Conservation (phyloP, 2,113 vertebrate genomes). For the Lophura nycthemera region DNA sequence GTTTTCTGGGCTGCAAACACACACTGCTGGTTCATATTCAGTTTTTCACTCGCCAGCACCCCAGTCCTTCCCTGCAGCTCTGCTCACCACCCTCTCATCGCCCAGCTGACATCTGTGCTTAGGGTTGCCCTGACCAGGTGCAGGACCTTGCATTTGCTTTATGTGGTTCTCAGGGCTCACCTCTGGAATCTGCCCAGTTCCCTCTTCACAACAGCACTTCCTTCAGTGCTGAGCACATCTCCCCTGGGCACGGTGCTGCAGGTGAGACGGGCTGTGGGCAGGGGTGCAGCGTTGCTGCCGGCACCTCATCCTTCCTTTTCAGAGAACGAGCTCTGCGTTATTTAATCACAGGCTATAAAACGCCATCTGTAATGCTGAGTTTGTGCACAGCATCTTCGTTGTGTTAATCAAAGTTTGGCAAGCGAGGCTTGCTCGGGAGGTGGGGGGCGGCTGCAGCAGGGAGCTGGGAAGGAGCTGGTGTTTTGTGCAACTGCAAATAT, state of each 20-base stretch:
- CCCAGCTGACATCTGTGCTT: no score
- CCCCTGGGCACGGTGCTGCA: neutral
- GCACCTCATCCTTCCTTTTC: neutral
- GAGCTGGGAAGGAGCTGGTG: neutral
- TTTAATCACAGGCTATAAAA: neutral
- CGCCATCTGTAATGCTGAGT: neutral
- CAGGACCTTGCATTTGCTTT: neutral
- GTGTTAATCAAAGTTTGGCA: neutral
- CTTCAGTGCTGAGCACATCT: neutral
- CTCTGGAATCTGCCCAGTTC: neutral
- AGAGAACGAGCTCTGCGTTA: neutral
- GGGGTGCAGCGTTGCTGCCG: neutral
- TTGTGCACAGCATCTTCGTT: accelerated
- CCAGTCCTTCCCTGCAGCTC: neutral
- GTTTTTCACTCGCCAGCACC: neutral
- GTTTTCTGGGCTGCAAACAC: neutral
- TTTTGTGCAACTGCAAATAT: neutral
- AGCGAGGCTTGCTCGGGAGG: neutral
- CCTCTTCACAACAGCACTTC: neutral
- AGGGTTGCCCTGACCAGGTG: neutral
- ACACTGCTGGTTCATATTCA: neutral
- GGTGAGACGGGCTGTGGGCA: neutral
- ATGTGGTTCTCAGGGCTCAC: neutral
- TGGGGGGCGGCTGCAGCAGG: neutral
- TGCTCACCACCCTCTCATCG: neutral